Base-by-base conservation (phyloP, 2,113 vertebrate genomes). In the Austrofundulus limnaeus region DNA sequence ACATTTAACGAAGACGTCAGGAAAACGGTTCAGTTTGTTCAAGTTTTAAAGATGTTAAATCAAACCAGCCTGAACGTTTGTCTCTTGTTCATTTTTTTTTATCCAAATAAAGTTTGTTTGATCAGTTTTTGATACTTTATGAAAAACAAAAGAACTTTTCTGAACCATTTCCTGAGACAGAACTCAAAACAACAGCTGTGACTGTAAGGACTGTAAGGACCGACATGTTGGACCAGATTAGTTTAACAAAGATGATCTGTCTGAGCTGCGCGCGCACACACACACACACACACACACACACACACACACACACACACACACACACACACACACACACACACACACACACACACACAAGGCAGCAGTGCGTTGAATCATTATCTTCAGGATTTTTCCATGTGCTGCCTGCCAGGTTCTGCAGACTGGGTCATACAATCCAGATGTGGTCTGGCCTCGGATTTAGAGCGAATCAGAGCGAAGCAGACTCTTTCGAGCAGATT, bases 321-420 rank as follows among this genome's bases (percentile, higher is more conserved):
- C 55, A 15, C 39, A 16, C 20, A 13, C 43, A 20, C 51, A 7
- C 43, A 20, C 54, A 21, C 42, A 14, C 21, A 11, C 64, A 34
- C 52, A 61, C 25, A 52, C 41, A 50, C 16, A 37, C 7, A 25
- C n/a, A 5, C 31, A 83, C 24, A 62, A 77, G 45, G 74, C 70
- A 58, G 63, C 60, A 50, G 65, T 62, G 80, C 86, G 89, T 83
- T 81, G 85, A 91, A 82, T 89, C 87, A 88, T 88, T 89, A 89
- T 88, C 88, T 89, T 46, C 83, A 83, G 89, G 70, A 88, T 89
- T 90, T 93, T 92, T 92, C 90, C 90, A 67, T 86, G 66, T 79
- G 68, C 55, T 54, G 50, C 47, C 62, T 86, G 89, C 91, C 91
- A 92, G 81, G 83, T 81, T 85, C 76, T 69, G 64, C 72, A 81